These are phyloP conservation scores for Diadema setosum DNA, from an alignment of 35 echinoderm and acorn worm genomes.

Conservation along the genomic window DNA sequence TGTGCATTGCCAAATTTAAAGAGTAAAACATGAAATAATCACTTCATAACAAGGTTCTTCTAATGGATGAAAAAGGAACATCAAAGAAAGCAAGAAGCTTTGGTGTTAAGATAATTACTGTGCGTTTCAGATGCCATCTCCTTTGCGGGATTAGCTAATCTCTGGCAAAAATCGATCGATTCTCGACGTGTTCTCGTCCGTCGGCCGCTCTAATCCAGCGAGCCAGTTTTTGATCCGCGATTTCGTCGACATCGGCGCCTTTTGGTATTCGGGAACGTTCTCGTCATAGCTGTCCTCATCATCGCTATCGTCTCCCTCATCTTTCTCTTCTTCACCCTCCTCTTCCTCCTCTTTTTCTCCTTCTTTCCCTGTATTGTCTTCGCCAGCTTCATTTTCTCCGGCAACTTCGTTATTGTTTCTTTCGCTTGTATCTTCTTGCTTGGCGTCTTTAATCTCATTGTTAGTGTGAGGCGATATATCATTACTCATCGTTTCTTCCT, in stretches of 20 bases:
- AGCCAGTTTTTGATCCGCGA: neutral
- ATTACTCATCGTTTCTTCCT: neutral
- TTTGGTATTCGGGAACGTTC: neutral
- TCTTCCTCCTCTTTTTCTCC: neutral
- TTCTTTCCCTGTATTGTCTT: neutral
- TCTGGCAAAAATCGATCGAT: conserved; percentile 16
- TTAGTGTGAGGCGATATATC: neutral
- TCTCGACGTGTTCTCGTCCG: neutral
- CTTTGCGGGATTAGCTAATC: too few relatives aligned
- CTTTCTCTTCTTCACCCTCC: neutral
- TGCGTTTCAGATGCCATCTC: too few relatives aligned
- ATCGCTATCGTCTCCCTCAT: neutral
- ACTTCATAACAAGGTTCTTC: too few relatives aligned
- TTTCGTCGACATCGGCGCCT: neutral
- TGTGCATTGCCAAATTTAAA: too few relatives aligned
- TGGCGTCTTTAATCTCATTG: neutral
- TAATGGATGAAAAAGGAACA: too few relatives aligned
- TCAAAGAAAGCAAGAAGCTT: too few relatives aligned
- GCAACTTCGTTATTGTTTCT: neutral
- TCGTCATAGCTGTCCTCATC: neutral
- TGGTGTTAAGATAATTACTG: too few relatives aligned
- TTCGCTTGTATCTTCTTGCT: neutral
- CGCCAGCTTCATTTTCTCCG: neutral
- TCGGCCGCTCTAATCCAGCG: neutral
- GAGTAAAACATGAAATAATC: too few relatives aligned